Percentiles rank a stretch among this genome's conserved stretches.
Conservation (phyloP, 2,113 vertebrate genomes). For the Oreochromis niloticus region DNA sequence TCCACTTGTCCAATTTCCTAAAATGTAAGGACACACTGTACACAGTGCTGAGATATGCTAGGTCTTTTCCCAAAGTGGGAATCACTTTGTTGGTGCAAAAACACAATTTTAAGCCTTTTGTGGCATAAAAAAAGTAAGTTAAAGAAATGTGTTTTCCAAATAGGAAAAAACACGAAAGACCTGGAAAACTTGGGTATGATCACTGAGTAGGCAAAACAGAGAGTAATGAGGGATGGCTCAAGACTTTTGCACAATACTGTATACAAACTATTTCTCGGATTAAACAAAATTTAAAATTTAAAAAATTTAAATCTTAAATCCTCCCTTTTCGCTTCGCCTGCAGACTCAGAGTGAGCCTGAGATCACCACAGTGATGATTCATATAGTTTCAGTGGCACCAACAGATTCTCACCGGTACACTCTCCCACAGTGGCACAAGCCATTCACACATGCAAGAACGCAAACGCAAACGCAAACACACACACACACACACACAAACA, state of each 20-base stretch:
- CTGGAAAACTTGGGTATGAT: background rate
- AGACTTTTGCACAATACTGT: background rate
- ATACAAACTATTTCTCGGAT: background rate
- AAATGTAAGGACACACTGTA: background rate
- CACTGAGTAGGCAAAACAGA: background rate
- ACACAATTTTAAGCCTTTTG: background rate
- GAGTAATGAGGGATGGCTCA: background rate
- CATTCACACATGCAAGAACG: no score
- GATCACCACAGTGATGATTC: background rate
- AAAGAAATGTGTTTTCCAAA: background rate
- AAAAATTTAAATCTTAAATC: background rate
- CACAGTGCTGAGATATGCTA: background rate
- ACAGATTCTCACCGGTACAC: background rate
- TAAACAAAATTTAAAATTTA: background rate
- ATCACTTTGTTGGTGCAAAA: background rate
- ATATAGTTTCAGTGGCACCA: background rate
- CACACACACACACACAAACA: background rate
- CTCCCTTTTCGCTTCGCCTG: background rate
- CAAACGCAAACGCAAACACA: background rate
- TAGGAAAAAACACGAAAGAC: background rate
- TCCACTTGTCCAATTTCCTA: background rate
- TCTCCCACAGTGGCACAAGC: background rate
- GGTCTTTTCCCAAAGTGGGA: background rate
- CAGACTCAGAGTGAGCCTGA: background rate
- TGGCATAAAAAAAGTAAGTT: background rate